phyloP scores from a whole-genome alignment of 2,113 vertebrate genomes.

The Pomatostomus ruficeps region DNA sequence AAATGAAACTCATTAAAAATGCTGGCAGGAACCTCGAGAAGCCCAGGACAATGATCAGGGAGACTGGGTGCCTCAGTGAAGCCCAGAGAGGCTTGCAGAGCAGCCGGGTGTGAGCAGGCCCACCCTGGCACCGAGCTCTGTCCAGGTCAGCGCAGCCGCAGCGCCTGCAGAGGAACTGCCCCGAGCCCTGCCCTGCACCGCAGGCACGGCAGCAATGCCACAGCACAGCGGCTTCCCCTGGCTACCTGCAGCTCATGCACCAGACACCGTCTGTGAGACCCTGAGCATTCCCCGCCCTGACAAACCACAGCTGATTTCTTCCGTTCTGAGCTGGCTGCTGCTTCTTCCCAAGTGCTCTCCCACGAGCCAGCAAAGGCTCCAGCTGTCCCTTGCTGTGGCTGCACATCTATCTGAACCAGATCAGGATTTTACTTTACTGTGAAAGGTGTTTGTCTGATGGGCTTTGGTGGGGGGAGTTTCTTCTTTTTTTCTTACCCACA shows the following conservation, averaged over 20 bases:
- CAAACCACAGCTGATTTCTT: neutral
- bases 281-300: neutral
- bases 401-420: neutral
- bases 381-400: neutral
- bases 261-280: neutral
- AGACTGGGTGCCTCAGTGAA: neutral
- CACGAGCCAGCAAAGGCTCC: neutral
- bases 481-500: neutral
- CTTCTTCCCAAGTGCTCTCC: neutral
- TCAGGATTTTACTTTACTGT: neutral
- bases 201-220: neutral
- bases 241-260: neutral
- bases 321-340: neutral
- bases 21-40: neutral
- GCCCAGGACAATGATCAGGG: neutral
- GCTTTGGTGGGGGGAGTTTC: neutral
- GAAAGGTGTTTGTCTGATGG: neutral
- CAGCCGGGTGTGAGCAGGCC: neutral
- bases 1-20: constrained; percentile 41
- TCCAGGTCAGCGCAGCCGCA: neutral
- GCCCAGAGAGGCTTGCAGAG: neutral
- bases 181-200: neutral
- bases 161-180: neutral
- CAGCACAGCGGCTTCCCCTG: neutral
- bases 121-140: neutral